Conservation (phyloP, 2,113 vertebrate species). For the Trochalopteron elliotii region DNA sequence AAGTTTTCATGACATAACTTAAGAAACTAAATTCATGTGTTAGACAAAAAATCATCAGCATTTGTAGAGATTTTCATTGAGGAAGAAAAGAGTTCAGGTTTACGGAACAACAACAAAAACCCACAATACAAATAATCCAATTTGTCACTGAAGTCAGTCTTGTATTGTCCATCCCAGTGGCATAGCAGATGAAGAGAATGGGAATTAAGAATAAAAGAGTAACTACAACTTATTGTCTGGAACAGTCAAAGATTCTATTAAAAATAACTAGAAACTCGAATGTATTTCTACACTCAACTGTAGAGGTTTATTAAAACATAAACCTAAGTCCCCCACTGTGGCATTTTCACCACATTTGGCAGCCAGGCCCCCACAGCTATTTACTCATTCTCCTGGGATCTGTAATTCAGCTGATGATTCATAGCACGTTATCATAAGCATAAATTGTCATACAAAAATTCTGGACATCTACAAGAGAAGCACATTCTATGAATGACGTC, state of each 20-base stretch:
- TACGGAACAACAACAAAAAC: neutral
- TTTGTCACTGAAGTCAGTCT: neutral
- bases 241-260: neutral
- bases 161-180: slow-evolving; percentile 6
- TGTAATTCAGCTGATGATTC: neutral
- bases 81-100: neutral
- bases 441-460: neutral
- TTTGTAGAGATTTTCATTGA: neutral
- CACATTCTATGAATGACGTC: slow-evolving; percentile 22
- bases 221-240: slow-evolving; percentile 24
- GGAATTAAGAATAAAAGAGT: slow-evolving; percentile 47
- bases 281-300: neutral
- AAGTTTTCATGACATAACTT: neutral
- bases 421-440: neutral
- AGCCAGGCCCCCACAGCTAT: neutral
- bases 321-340: neutral
- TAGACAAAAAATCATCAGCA: neutral
- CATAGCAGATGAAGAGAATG: slow-evolving; percentile 33
- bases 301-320: neutral
- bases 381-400: neutral
- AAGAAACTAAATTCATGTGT: neutral
- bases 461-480: neutral
- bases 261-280: neutral
- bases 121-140: neutral
- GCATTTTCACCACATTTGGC: neutral